A percentile compares a stretch with the other conserved stretches of the same genome.
Conservation (phyloP, 2,888 invertebrate species). For the Erannis defoliaria region DNA sequence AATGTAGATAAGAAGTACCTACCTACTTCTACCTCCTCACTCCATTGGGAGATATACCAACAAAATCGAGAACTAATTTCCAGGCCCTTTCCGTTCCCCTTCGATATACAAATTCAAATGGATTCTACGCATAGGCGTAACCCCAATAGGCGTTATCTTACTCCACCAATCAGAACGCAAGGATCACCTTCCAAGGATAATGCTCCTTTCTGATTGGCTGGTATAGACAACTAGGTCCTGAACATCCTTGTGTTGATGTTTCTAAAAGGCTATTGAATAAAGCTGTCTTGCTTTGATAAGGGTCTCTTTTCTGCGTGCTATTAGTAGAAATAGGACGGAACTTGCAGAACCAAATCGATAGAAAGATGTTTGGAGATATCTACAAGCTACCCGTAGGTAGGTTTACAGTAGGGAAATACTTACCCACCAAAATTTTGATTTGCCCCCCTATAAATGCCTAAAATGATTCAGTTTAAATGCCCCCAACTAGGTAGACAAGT, state of each 20-base stretch:
- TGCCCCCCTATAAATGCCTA: too few relatives aligned
- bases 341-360: slow-evolving; percentile 3
- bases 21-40: neutral
- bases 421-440: too few relatives aligned
- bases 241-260: slow-evolving; percentile 59
- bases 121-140: slow-evolving; percentile 73
- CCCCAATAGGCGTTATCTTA: slow-evolving; percentile 74
- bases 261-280: slow-evolving; percentile 48
- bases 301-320: slow-evolving; percentile 16
- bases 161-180: slow-evolving; percentile 71
- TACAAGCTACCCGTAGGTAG: too few relatives aligned
- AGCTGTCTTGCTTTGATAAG: slow-evolving; percentile 50
- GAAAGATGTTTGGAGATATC: neutral
- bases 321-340: neutral
- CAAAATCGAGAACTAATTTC: slow-evolving; percentile 12
- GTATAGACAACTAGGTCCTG: slow-evolving; percentile 66
- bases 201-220: slow-evolving; percentile 65
- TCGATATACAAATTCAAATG: slow-evolving; percentile 79
- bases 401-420: too few relatives aligned
- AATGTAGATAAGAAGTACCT: too few relatives aligned
- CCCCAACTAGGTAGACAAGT: too few relatives aligned
- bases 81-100: slow-evolving; percentile 52
- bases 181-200: slow-evolving; percentile 81
- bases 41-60: neutral
- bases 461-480: too few relatives aligned